Evolutionary conservation across 2,113 vertebrate species (phyloP).

Genomic region (Rhodinocichla rosea): DNA sequence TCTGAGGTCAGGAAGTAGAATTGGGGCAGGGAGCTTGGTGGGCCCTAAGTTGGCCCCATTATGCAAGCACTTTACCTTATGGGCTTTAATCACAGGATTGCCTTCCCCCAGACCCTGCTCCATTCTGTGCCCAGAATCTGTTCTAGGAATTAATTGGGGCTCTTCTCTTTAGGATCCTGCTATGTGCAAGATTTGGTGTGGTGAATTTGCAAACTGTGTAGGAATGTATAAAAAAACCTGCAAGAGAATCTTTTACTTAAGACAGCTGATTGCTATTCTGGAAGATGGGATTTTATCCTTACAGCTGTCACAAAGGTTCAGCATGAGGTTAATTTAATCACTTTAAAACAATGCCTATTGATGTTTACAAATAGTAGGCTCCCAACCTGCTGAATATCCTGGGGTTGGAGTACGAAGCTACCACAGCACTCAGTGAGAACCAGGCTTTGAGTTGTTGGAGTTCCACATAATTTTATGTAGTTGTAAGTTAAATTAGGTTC

Average conservation of each 20-base stretch:
- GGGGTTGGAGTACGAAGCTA: neutral
- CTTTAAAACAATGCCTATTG: neutral
- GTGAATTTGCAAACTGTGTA: neutral
- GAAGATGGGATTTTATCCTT: neutral
- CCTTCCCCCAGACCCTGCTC: neutral
- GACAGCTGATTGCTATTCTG: neutral
- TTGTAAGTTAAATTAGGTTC: neutral
- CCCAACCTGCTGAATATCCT: neutral
- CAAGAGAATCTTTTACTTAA: neutral
- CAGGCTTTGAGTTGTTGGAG: neutral
- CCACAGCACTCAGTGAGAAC: neutral
- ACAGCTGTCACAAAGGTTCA: neutral
- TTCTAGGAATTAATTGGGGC: neutral
- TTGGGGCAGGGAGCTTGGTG: slow-evolving; percentile 10
- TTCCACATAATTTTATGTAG: neutral
- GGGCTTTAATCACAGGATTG: neutral
- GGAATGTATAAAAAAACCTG: neutral
- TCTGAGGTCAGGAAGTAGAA: neutral
- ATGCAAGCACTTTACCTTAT: neutral
- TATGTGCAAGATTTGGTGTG: neutral
- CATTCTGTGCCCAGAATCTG: neutral
- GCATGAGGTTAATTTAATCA: neutral
- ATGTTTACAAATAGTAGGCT: neutral
- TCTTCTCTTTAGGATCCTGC: neutral
- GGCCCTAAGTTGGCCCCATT: neutral